Conservation (phyloP, 1,140 invertebrate genomes). For the Ceratina calcarata region DNA sequence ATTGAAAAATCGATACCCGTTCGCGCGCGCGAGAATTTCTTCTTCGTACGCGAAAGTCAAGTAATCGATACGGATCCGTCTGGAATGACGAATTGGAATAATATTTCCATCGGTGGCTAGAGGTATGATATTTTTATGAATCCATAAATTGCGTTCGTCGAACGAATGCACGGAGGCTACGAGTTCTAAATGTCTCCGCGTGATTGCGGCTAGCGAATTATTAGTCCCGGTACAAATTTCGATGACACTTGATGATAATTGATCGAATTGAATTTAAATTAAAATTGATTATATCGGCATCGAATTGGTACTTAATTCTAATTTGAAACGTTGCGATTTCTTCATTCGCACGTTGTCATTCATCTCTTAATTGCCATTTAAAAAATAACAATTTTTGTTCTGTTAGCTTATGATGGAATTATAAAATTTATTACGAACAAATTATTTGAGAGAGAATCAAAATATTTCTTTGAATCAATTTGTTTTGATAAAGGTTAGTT, state of each 20-base stretch:
- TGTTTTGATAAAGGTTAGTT: no score
- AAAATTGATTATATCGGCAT: background rate
- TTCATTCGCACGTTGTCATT: no score
- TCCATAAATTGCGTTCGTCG: background rate
- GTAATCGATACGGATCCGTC: slow-evolving; percentile 1
- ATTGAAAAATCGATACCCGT: background rate
- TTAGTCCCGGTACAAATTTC: background rate
- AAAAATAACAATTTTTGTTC: no score
- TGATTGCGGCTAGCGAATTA: background rate
- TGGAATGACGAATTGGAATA: background rate
- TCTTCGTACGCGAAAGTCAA: background rate
- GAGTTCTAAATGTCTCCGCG: background rate
- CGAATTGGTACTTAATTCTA: background rate
- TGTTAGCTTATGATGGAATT: no score
- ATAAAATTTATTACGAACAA: no score
- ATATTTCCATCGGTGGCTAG: background rate
- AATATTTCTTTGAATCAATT: no score
- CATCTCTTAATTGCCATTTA: no score
- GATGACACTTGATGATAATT: background rate
- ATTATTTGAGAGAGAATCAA: no score
- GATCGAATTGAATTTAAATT: background rate
- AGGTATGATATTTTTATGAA: background rate
- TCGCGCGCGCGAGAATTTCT: background rate
- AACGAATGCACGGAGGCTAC: background rate
- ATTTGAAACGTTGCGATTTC: background rate